Percentiles rank a stretch among this genome's conserved stretches.
phyloP scores from a whole-genome alignment of 2,113 vertebrate genomes.

The Elaphurus davidianus region DNA sequence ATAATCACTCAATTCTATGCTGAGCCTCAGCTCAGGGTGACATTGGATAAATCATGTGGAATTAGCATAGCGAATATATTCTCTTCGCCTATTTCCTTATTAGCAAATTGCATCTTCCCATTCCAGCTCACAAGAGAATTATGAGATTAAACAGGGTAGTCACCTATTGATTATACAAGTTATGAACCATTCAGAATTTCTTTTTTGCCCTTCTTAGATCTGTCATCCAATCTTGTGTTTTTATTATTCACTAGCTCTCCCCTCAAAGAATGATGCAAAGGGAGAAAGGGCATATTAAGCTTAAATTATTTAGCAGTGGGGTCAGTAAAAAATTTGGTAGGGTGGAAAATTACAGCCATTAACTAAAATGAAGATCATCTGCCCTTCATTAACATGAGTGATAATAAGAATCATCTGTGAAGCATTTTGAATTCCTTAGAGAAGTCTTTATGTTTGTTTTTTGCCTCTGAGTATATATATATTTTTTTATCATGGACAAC shows the following conservation, averaged over 20 bases:
- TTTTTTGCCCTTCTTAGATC: constrained; percentile 39
- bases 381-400: constrained; percentile 48
- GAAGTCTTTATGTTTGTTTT: neutral
- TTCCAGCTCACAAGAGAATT: constrained; percentile 61
- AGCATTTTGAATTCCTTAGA: constrained; percentile 45
- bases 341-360: constrained; percentile 57
- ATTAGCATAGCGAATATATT: constrained; percentile 74
- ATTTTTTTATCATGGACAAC: neutral
- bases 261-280: constrained; percentile 6
- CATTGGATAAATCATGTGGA: constrained; percentile 66
- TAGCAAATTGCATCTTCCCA: constrained; percentile 64
- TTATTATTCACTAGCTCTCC: constrained; percentile 41
- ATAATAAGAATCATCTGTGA: constrained; percentile 42
- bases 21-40: constrained; percentile 69
- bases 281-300: neutral
- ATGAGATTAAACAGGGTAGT: constrained; percentile 64
- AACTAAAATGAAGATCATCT: constrained; percentile 61
- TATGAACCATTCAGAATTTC: constrained; percentile 55
- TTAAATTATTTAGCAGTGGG: constrained; percentile 46
- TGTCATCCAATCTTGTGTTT: constrained; percentile 26
- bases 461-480: neutral
- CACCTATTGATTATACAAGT: constrained; percentile 59
- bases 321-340: constrained; percentile 49
- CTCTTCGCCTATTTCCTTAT: constrained; percentile 59
- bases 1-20: constrained; percentile 73